Base-by-base conservation (phyloP, 2,113 vertebrate genomes). In the Hippocampus zosterae region DNA sequence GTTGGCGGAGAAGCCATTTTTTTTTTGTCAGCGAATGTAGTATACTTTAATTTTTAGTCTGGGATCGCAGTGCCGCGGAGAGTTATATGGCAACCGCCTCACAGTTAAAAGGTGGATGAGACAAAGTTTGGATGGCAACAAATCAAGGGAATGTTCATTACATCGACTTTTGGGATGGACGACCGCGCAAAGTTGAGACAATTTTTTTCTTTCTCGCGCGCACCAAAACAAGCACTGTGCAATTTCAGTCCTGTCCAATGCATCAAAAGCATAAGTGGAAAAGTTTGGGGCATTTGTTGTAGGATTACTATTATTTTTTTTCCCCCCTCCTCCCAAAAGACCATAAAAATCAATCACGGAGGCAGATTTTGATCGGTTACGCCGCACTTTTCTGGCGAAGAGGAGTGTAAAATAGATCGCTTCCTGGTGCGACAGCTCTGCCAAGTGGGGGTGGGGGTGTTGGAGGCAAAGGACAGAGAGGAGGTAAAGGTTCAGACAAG, bases 281-380 rank as follows among this genome's bases (percentile, higher is more conserved):
- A 74, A 62, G 69, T 76, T 78, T 37, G 41, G 27, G 48, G 42
- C 37, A 15, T 64, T 64, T 64, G 60, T 41, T 15, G 27, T 15
- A 7, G 2, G 1, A 37, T 37, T 37, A 37, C 33, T 37, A 37
- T 33, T 37, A 37, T n/a, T n/a, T n/a, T 15, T 57, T 27, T 57
- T n/a, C n/a, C 8, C 29, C 29, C 41, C 13, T 21, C 3, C 29
- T 37, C 33, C 5, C n/a, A 25, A 37, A 67, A 44, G 66, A 74
- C 67, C 81, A 82, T 81, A 78, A 69, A 70, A 84, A 85, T 87
- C 83, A 82, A 76, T 72, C 72, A 68, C 52, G 69, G 69, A 81
- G 74, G 57, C 75, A 78, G 80, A 87, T 87, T 85, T 76, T 79
- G 77, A 89, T 89, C 75, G 84, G 77, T 78, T 80, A 76, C 77